Evolutionary conservation across 1,140 invertebrate species (phyloP).

Genomic region (Bombus waltoni): DNA sequence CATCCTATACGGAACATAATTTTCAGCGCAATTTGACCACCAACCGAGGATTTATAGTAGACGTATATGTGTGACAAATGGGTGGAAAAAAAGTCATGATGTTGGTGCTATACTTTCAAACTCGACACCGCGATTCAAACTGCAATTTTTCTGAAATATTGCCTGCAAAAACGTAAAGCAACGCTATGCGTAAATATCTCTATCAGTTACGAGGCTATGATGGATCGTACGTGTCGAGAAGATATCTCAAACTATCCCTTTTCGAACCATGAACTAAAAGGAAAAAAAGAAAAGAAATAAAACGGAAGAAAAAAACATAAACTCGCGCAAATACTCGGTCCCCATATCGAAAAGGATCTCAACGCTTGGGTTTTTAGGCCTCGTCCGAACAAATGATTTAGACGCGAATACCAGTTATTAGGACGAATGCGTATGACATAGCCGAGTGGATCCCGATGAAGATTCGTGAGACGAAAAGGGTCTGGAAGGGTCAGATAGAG

Average conservation of each 20-base stretch:
- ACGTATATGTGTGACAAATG: slow-evolving; percentile 4
- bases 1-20: background rate
- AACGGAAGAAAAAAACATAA: background rate
- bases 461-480: slow-evolving; percentile 47
- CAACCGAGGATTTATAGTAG: background rate
- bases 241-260: background rate
- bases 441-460: slow-evolving; percentile 53
- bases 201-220: background rate
- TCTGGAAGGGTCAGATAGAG: slow-evolving; percentile 52
- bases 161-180: background rate
- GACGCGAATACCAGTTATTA: slow-evolving; percentile 30
- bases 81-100: slow-evolving; percentile 1
- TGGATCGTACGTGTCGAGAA: background rate
- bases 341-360: background rate
- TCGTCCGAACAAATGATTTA: background rate
- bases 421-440: slow-evolving; percentile 45
- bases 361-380: background rate
- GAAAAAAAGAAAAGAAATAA: background rate
- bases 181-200: slow-evolving; percentile 1
- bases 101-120: slow-evolving; percentile 4
- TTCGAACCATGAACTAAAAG: background rate
- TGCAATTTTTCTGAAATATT: slow-evolving; percentile 30
- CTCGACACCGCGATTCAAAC: slow-evolving; percentile 29
- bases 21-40: slow-evolving; percentile 16
- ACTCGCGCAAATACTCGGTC: background rate